Conservation (phyloP, 2,113 vertebrate species). For the Procavia capensis region DNA sequence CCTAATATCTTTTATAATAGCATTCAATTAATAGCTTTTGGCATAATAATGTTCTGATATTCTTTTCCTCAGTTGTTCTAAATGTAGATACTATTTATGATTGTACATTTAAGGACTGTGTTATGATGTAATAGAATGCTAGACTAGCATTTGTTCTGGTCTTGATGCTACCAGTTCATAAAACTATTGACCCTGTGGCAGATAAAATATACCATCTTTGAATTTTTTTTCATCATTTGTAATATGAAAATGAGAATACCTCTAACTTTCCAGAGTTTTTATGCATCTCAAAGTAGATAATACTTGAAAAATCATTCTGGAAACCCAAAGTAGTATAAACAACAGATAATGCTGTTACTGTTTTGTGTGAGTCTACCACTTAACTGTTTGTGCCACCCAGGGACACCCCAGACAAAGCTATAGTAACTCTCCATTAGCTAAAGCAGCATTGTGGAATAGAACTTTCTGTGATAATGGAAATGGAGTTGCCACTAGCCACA, state of each 20-base stretch:
- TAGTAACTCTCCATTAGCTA: neutral
- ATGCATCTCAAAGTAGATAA: slow-evolving; percentile 2
- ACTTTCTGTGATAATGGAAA: neutral
- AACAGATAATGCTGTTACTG: neutral
- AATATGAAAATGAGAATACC: neutral
- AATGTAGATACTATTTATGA: neutral
- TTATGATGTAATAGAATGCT: neutral
- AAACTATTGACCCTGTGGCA: neutral
- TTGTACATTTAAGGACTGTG: neutral
- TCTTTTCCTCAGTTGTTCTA: neutral
- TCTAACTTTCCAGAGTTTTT: neutral
- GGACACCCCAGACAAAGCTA: neutral
- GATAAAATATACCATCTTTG: neutral
- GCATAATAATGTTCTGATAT: neutral
- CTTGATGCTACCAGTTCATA: neutral
- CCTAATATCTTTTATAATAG: neutral
- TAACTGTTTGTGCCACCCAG: neutral
- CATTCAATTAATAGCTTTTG: slow-evolving; percentile 8
- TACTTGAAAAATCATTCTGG: slow-evolving; percentile 23
- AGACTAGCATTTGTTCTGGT: neutral
- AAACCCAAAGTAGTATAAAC: slow-evolving; percentile 46
- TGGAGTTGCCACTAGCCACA: neutral
- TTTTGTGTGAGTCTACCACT: neutral
- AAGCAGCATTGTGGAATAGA: neutral
- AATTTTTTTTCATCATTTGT: slow-evolving; percentile 40